A percentile compares a stretch with the other conserved stretches of the same genome.
phyloP scores from a whole-genome alignment of 2,888 invertebrate genomes.

The Meandrusa payeni region DNA sequence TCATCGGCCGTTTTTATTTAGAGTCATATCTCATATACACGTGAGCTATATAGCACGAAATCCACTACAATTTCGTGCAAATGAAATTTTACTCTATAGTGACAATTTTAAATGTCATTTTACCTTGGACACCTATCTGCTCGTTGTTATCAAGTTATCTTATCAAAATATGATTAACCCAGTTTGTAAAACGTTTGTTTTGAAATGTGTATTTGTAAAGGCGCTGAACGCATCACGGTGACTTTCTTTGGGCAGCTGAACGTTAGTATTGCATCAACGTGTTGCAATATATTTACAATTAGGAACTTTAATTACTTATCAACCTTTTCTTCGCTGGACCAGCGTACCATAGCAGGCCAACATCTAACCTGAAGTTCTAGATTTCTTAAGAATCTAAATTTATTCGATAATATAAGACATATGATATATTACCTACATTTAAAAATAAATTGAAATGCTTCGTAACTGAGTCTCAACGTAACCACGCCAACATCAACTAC shows the following conservation, averaged over 20 bases:
- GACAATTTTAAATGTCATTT: not conserved
- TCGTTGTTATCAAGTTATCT: constrained; percentile 46
- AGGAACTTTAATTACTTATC: no score
- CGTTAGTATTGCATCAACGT: constrained; percentile 19
- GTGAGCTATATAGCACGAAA: constrained; percentile 13
- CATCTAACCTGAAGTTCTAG: no score
- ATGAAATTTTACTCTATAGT: not conserved
- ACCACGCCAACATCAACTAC: no score
- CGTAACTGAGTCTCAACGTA: no score
- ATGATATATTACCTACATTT: no score
- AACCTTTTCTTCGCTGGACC: no score
- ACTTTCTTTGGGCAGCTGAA: constrained; percentile 33
- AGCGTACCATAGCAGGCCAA: no score
- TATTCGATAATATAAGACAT: no score
- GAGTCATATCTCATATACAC: constrained; percentile 15
- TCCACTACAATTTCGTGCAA: not conserved
- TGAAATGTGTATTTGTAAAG: constrained; percentile 53
- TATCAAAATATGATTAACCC: constrained; percentile 64
- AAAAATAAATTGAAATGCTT: no score
- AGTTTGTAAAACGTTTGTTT: constrained; percentile 53
- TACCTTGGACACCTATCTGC: not conserved
- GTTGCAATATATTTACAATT: no score
- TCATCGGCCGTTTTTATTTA: constrained; percentile 17
- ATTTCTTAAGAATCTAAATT: no score
- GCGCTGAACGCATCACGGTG: constrained; percentile 43